Base-by-base conservation (phyloP, 1,140 invertebrate genomes). In the Drosophila busckii region DNA sequence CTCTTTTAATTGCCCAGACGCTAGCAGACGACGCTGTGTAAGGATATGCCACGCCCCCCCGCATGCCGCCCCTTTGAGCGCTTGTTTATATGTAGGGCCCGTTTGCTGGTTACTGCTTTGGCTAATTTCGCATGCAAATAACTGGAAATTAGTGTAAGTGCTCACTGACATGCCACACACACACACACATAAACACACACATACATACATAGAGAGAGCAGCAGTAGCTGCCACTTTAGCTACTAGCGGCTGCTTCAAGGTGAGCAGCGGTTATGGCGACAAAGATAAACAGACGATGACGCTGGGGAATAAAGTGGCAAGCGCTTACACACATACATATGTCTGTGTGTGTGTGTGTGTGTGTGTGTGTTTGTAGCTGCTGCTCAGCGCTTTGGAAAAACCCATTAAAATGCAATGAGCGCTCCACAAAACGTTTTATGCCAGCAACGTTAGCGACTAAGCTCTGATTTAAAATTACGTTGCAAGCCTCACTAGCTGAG, bases 121-220 rank as follows among this genome's bases (percentile, higher is more conserved):
- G 64, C 48, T 70, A 82, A 82, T 82, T 75, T 82, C 70, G 75
- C 75, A 82, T 80, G 75, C 75, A 82, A 82, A 82, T 82, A 82
- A 75, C 75, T 75, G 65, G 61, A 82, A 82, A 82, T 82, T 82
- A 82, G 75, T 82, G 61, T 82, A 75, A 82, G 75, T 82, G 75
- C 75, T 82, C 65, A 82, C 60, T 70, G 75, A 82, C 75, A 82
- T 75, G 75, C 75, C 60, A 82, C 60, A 64, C 49, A 67, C 26
- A 16, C 22, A 38, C 25, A 46, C 34, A 38, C 13, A 13, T 12
- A 28, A 16, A 46, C 29, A 28, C n/a, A 4, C 28, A 19, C 19
- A 16, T 25, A 17, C 38, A 20, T 41, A 16, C 32, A 13, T 17
- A n/a, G n/a, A n/a, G n/a, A n/a, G n/a, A n/a, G 42, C 28, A 12